A percentile compares a stretch with the other conserved stretches of the same genome.
These are phyloP conservation scores for Heliconius aoede DNA, from an alignment of 2,888 invertebrate genomes.

Conservation along the genomic window DNA sequence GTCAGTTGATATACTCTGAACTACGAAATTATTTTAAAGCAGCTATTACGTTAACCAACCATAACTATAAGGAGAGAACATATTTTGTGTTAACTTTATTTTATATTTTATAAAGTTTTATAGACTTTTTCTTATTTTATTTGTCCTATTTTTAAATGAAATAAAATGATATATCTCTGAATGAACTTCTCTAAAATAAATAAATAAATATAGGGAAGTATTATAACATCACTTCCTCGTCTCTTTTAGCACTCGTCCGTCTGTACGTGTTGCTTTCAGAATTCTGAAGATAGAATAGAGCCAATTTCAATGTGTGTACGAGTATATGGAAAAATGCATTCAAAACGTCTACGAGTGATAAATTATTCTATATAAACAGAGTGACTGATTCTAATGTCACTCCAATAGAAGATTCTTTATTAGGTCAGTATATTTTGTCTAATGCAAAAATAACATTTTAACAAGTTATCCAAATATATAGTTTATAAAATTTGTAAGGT, in stretches of 20 bases:
- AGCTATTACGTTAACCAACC: too few relatives aligned
- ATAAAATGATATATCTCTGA: too few relatives aligned
- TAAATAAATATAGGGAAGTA: slow-evolving; percentile 1
- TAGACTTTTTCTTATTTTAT: too few relatives aligned
- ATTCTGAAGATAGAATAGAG: background rate
- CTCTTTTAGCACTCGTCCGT: background rate
- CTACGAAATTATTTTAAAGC: too few relatives aligned
- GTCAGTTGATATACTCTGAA: too few relatives aligned
- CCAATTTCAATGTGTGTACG: background rate
- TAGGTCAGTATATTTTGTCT: too few relatives aligned
- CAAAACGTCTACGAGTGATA: background rate
- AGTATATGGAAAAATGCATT: background rate
- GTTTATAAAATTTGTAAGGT: background rate
- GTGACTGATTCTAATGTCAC: background rate
- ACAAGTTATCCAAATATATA: background rate
- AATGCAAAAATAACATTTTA: background rate
- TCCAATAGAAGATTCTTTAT: too few relatives aligned
- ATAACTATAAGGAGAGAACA: too few relatives aligned
- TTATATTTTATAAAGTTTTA: too few relatives aligned
- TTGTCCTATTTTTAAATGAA: background rate
- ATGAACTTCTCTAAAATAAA: too few relatives aligned
- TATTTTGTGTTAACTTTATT: too few relatives aligned
- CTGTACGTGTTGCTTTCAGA: slow-evolving; percentile 9
- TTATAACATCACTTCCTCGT: too few relatives aligned
- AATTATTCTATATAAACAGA: background rate